Evolutionary conservation across 2,888 invertebrate genomes (phyloP), one percentile per base, ranked within the genome.

Genomic region (Coelinius sp.): DNA sequence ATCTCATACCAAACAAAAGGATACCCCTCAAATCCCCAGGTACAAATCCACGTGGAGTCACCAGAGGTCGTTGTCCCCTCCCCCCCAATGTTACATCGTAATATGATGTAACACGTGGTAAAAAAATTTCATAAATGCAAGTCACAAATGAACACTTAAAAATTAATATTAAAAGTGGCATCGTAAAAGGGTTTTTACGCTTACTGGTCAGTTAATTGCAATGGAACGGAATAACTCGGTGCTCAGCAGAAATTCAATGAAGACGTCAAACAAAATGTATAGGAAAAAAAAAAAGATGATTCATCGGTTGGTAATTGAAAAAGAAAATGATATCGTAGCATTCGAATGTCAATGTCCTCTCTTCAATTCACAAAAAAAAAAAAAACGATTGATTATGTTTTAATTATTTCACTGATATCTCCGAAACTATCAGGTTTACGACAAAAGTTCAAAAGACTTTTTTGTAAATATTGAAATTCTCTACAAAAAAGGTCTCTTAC

Each of bases 231-330:
- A 67, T 38, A 38, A 67, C 6, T 53, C 5, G 10, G 7, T 10
- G 22, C 7, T 14, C 53, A 53, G 53, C 53, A 53, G 27, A 53
- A 41, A 52, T 12, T 52, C 12, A 24, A 52, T 52, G 52, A 52
- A 66, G 52, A 66, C 31, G 66, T 66, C 22, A 66, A 49, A 35
- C 49, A 49, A 53, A 49, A 52, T 8, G 41, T 41, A 1, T n/a
- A 41, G 1, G 41, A n/a, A 41, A 41, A 31, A 38, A n/a, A 41
- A 41, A 31, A 38, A 44, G 24, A 27, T 67, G 53, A 67, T 67
- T 53, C 67, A 67, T 52, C 41, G 17, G 64, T 64, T 20, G 14
- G 5, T 44, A n/a, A n/a, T n/a, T 12, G n/a, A 4, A n/a, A n/a
- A 12, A 41, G n/a, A n/a, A 10, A n/a, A 41, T 41, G n/a, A 41